Evolutionary conservation across 30 jellyfish, hydroid and myxozoan genomes (phyloP), one percentile per base, ranked within the genome.

Genomic region (Kudoa iwatai): DNA sequence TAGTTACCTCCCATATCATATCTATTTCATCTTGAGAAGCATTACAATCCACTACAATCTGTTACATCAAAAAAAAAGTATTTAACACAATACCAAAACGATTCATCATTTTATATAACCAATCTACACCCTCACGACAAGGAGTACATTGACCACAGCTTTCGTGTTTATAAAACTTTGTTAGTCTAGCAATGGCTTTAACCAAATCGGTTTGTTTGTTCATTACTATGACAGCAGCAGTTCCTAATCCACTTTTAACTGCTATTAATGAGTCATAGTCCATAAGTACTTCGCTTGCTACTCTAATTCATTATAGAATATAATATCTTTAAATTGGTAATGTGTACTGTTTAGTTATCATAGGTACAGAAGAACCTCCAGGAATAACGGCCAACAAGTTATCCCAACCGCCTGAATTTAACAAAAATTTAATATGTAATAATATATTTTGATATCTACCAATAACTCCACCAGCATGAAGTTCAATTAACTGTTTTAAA

Each of bases 141-240:
- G 94, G 94, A 10, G 94, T 74, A 36, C 94, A 74, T 86, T 74
- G 94, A 1, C 94, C 94, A 46, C 94, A 74, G 54, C 94, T 74
- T 43, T 74, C 94, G 44, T 74, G 94, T 24, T 74, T 64, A 33
- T 74, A 74, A 38, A 74, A 74, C 40, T 74, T 65, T 14, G 57
- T 52, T 20, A 74, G 62, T 21, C 94, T 45, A 6, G 94, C 94
- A 40, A 74, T 74, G 57, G 87, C 60, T 20, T 63, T 53, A 24
- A 74, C 87, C 16, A 74, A 43, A 49, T 74, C 94, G 44, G 84
- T 59, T 86, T 74, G 85, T 28, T 74, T 57, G 42, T 74, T 74
- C 87, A 74, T 74, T 39, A 74, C 94, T 25, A 74, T 74, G 31
- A 74, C 84, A 6, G 94, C 94, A 3, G 90, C 94, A 3, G 94